Base-by-base conservation (phyloP, 2,888 invertebrate species). In the Caenorhabditis macrosperma region DNA sequence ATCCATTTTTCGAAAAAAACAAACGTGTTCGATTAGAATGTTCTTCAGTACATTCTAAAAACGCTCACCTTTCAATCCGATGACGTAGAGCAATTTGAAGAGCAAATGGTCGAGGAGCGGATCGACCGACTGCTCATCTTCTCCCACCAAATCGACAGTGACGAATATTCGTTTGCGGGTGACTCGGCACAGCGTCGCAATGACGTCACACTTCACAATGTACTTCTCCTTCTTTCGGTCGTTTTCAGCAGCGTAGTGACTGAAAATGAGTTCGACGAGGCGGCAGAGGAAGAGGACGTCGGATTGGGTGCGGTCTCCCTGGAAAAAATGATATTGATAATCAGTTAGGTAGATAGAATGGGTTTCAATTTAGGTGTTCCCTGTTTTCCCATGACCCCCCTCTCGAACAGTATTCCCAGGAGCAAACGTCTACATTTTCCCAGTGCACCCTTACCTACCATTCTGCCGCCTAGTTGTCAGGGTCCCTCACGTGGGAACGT, bases 201-300 rank as follows among this genome's bases (percentile, higher is more conserved):
- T 33, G 15, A 52, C 52, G 55, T 79, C 79, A 20, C 48, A 22
- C 33, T 79, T 79, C 50, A 79, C 57, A 2, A 79, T 12, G n/a
- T 35, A 54, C 54, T 75, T 79, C 30, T 79, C 79, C 9, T 59
- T 55, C 46, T 63, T 67, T 17, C 57, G 60, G 28, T 74, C 72
- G 44, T 52, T 59, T 44, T 71, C 69, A 59, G 30, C 20, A 22
- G 74, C 48, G 46, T 81, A 81, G 7, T 55, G 30, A 12, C 22
- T 30, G 12, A 83, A 76, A 69, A 85, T 79, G 9, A 84, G 82
- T 17, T 78, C 68, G 10, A 87, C 41, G n/a, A 87, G 35, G 4
- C 80, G 71, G 63, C 83, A 86, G 4, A 88, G 64, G 12, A 83
- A 59, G 48, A 84, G 67, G 17, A 77, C 44, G n/a, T 78, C 68